Percentiles rank a stretch among this genome's conserved stretches.
Evolutionary conservation across 2,888 invertebrate genomes (phyloP).

Genomic region (Chironomus tentans): DNA sequence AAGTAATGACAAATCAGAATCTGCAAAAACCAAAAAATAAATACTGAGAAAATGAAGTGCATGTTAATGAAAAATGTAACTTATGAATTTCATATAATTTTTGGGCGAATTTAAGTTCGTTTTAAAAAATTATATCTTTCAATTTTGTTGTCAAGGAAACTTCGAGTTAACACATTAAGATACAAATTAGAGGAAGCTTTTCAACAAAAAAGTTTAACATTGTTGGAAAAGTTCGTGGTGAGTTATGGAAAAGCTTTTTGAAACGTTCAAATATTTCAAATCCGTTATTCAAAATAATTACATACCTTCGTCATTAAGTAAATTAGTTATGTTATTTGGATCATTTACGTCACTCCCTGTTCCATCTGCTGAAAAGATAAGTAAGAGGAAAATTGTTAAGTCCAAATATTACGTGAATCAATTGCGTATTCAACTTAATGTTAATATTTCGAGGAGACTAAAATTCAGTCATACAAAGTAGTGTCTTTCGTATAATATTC

Average conservation of each 20-base stretch:
- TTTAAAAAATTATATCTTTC: background rate
- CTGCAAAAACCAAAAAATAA: conserved; percentile 30
- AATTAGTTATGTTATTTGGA: conserved; percentile 2
- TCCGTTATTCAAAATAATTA: background rate
- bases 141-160: background rate
- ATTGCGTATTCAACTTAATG: background rate
- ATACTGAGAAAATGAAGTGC: background rate
- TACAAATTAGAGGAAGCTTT: background rate
- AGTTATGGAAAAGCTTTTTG: too few species aligned
- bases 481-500: too few species aligned
- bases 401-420: background rate
- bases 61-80: background rate
- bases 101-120: background rate
- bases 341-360: conserved; percentile 21
- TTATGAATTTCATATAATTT: background rate
- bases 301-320: conserved; percentile 26
- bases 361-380: conserved; percentile 15
- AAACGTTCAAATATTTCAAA: background rate
- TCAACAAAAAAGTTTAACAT: background rate
- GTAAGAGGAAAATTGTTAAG: background rate
- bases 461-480: background rate
- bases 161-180: background rate
- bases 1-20: conserved; percentile 34
- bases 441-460: background rate
- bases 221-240: too few species aligned